Evolutionary conservation across 2,797 vertebrate species (phyloP).

Genomic region (Staurois parvus): DNA sequence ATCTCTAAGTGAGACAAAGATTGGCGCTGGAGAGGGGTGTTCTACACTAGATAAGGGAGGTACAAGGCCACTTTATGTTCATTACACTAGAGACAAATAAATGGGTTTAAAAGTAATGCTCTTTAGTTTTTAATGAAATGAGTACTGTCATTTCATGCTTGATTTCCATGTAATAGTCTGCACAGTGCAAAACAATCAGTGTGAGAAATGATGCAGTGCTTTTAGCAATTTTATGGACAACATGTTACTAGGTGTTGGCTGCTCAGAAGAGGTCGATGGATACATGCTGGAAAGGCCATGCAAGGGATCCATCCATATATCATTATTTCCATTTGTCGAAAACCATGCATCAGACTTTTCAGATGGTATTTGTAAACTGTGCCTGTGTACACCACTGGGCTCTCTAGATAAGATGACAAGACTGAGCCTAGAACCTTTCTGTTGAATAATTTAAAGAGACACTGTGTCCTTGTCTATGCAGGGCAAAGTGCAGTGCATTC

Average conservation of each 20-base stretch:
- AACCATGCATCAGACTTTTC: not conserved
- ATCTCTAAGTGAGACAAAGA: not conserved
- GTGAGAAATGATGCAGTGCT: constrained; percentile 27
- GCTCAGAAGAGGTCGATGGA: constrained; percentile 25
- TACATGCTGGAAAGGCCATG: constrained; percentile 4
- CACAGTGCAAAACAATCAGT: constrained; percentile 31
- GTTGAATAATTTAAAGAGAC: no score
- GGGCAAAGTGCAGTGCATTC: no score
- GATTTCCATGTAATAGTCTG: constrained; percentile 28
- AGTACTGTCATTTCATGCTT: constrained; percentile 44
- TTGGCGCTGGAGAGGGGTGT: not conserved
- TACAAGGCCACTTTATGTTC: not conserved
- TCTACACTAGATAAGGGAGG: not conserved
- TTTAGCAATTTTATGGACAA: constrained; percentile 30
- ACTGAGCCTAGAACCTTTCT: no score
- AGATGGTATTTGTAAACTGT: constrained; percentile 10
- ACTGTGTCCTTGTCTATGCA: no score
- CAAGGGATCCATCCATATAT: constrained; percentile 27
- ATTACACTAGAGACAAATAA: constrained; percentile 35
- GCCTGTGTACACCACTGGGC: not conserved
- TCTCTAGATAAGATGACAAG: not conserved
- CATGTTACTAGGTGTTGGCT: constrained; percentile 28
- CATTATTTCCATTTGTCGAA: constrained; percentile 18
- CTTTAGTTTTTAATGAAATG: constrained; percentile 35
- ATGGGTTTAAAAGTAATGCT: constrained; percentile 12